phyloP scores from a whole-genome alignment of 2,888 invertebrate genomes.

The Agrenia bidenticulata region DNA sequence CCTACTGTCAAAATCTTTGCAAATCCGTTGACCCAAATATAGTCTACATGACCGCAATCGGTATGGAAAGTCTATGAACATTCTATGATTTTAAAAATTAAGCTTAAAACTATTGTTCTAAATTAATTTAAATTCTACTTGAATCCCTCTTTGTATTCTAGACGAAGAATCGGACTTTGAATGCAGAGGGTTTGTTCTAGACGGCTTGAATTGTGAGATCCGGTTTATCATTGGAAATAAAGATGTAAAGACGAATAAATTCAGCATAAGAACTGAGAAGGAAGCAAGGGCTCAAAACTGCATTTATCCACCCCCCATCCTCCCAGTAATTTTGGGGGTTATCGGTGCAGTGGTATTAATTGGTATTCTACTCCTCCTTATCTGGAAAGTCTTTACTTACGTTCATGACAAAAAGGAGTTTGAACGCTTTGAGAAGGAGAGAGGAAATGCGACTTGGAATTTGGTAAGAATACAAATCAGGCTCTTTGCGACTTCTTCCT shows the following conservation, averaged over 20 bases:
- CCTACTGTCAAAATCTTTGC: background rate
- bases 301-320: slow-evolving; percentile 13
- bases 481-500: background rate
- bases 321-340: slow-evolving; percentile 19
- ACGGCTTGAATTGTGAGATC: slow-evolving; percentile 18
- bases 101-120: too few relatives aligned
- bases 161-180: slow-evolving; percentile 13
- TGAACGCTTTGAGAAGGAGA: slow-evolving; percentile 28
- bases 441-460: slow-evolving; percentile 17
- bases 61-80: too few relatives aligned
- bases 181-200: slow-evolving; percentile 11
- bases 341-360: slow-evolving; percentile 23
- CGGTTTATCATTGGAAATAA: slow-evolving; percentile 19
- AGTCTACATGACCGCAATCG: too few relatives aligned
- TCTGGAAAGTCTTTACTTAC: slow-evolving; percentile 32
- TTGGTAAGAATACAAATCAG: slow-evolving; percentile 14
- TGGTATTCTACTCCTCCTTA: slow-evolving; percentile 23
- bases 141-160: too few relatives aligned
- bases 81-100: too few relatives aligned
- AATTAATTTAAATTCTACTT: too few relatives aligned
- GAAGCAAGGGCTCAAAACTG: slow-evolving; percentile 12
- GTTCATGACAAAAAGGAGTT: slow-evolving; percentile 31
- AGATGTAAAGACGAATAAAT: background rate
- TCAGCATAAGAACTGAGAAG: slow-evolving; percentile 17
- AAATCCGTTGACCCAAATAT: too few relatives aligned